These are phyloP conservation scores for Argentina silus DNA, from an alignment of 2,797 vertebrate genomes.

Conservation along the genomic window DNA sequence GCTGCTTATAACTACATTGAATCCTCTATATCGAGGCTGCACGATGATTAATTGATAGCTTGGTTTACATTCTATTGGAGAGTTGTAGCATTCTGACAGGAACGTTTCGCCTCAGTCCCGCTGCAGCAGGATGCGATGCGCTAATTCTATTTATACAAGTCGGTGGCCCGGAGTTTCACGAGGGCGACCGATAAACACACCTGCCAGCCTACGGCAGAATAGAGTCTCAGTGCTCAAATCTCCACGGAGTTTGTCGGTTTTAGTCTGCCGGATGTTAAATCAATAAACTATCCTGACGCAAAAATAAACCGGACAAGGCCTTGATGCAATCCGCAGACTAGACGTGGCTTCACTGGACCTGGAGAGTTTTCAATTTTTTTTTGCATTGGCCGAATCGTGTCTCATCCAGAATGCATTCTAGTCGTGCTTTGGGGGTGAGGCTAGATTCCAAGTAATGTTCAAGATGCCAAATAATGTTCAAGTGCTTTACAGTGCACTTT, in stretches of 20 bases:
- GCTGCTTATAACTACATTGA: neutral
- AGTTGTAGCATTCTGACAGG: slow-evolving; percentile 26
- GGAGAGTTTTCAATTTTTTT: too few species aligned
- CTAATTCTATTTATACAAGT: slow-evolving; percentile 75
- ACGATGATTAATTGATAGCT: slow-evolving; percentile 7
- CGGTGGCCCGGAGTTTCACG: slow-evolving; percentile 48
- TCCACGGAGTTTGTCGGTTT: slow-evolving; percentile 63
- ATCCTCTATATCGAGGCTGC: slow-evolving; percentile 1
- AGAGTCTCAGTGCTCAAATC: slow-evolving; percentile 28
- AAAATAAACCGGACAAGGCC: slow-evolving; percentile 36
- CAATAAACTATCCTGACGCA: slow-evolving; percentile 67
- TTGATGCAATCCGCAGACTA: slow-evolving; percentile 58
- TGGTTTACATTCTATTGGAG: slow-evolving; percentile 12
- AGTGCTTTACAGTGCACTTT: too few species aligned
- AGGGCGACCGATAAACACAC: slow-evolving; percentile 75
- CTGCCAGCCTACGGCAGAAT: slow-evolving; percentile 65
- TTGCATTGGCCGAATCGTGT: slow-evolving; percentile 39
- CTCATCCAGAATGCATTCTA: slow-evolving; percentile 60
- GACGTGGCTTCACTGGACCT: neutral
- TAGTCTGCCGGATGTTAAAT: slow-evolving; percentile 67
- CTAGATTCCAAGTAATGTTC: slow-evolving; percentile 29
- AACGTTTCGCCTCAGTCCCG: slow-evolving; percentile 51
- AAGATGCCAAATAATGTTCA: neutral
- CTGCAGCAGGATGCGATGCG: slow-evolving; percentile 68
- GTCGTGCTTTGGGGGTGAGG: slow-evolving; percentile 3